These are phyloP conservation scores for Paradisaea rubra DNA, from an alignment of 2,113 vertebrate species.

Conservation along the genomic window DNA sequence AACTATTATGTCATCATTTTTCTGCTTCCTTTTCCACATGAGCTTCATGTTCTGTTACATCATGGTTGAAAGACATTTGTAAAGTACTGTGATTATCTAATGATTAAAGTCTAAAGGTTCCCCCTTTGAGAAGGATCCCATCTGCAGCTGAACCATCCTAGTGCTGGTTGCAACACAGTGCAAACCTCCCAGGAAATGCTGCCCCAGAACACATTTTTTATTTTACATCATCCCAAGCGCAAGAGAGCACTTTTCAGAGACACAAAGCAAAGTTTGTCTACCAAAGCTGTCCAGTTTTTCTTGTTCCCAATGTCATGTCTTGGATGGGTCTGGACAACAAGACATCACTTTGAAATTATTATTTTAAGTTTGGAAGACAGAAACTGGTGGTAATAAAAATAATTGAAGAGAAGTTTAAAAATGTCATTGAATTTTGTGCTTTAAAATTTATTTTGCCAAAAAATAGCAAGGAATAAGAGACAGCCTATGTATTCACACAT, in stretches of 20 bases:
- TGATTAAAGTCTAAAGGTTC: not conserved
- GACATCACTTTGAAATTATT: not conserved
- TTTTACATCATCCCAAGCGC: not conserved
- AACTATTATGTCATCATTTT: not conserved
- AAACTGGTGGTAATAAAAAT: not conserved
- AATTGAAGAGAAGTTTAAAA: not conserved
- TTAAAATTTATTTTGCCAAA: not conserved
- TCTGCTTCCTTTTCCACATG: not conserved
- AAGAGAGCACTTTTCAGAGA: not conserved
- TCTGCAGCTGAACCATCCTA: not conserved
- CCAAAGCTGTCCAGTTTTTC: not conserved
- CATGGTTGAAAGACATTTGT: not conserved
- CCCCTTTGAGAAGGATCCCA: not conserved
- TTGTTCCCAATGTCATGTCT: not conserved
- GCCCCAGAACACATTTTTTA: not conserved
- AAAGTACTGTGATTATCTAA: not conserved
- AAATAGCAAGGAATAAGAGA: not conserved
- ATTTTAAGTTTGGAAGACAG: not conserved
- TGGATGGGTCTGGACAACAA: not conserved
- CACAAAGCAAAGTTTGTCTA: not conserved
- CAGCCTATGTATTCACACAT: not conserved
- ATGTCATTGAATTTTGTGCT: fast-evolving
- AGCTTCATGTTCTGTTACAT: not conserved
- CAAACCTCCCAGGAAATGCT: not conserved
- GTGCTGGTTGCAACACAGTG: fast-evolving